Evolutionary conservation across 1,140 invertebrate species (phyloP).

Genomic region (Agraylea sexmaculata): DNA sequence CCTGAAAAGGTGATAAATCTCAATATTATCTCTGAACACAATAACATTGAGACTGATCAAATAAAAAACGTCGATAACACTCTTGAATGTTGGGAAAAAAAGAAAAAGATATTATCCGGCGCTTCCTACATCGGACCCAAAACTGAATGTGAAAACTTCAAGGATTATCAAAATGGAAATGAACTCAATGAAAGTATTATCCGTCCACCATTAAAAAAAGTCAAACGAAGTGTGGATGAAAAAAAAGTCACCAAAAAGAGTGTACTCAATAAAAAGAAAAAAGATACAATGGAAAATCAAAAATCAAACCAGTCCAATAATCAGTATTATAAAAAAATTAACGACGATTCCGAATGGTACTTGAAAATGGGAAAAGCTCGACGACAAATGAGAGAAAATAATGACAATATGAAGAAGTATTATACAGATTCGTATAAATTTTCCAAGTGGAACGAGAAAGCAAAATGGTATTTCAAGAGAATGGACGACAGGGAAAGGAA

Average conservation of each 20-base stretch:
- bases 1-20: not conserved
- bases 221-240: not conserved
- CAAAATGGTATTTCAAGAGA: conserved; percentile 12
- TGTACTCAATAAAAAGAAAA: conserved; percentile 2
- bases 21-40: conserved; percentile 8
- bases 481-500: conserved; percentile 10
- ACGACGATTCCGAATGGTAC: conserved; percentile 7
- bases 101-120: conserved; percentile 3
- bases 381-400: conserved; percentile 2
- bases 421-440: not conserved
- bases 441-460: conserved; percentile 9
- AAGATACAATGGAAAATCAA: conserved; percentile 1
- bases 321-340: conserved; percentile 1
- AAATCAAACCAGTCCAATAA: not conserved
- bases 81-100: conserved; percentile 3
- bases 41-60: conserved; percentile 2
- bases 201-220: not conserved
- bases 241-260: conserved; percentile 1
- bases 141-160: conserved; percentile 3
- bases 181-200: conserved; percentile 1
- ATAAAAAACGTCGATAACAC: not conserved
- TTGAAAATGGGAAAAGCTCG: conserved; percentile 2
- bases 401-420: not conserved
- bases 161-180: conserved; percentile 7
- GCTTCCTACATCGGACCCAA: conserved; percentile 8